Base-by-base conservation (phyloP, 2,888 invertebrate species). In the Tipula lateralis region DNA sequence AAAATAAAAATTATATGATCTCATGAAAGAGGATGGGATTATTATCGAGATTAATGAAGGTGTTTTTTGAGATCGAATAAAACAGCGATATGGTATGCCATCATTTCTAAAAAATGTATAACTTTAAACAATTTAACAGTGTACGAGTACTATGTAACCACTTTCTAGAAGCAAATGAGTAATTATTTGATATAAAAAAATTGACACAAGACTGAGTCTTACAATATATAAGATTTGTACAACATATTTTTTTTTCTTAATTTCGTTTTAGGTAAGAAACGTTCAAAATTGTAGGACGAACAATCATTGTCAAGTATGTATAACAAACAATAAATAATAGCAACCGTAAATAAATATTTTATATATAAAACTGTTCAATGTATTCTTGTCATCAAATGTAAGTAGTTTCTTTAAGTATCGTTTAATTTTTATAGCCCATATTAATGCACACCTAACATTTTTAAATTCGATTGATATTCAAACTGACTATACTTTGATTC, bases 1-100 rank as follows among this genome's bases (percentile, higher is more conserved):
- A 66, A 66, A 66, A n/a, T n/a, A n/a, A 66, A 24, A 66, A 24
- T 66, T 66, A 39, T 3, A 44, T 66, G 66, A 66, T 66, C 66
- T 66, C 66, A 66, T 66, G 24, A 66, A 66, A 66, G 66, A 66
- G 66, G 66, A 24, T 66, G 66, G 66, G 24, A 66, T 66, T 66
- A 24, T n/a, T 9, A 9, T n/a, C 16, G 19, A 24, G n/a, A 66
- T 24, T 24, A 12, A 66, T 66, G 66, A 66, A 66, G 66, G 66
- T 66, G 24, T 24, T 12, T 66, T 19, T 19, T 66, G 50, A 44
- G 19, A 66, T 19, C 66, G 66, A 66, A 66, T 24, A 12, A 12
- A 9, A 24, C 12, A 7, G 7, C 66, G 66, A 66, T 66, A 9
- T 24, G n/a, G 19, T 16, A 3, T 16, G 66, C 0, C 24, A 24